Base-by-base conservation (phyloP, 2,888 invertebrate genomes). In the Agriopis marginaria region DNA sequence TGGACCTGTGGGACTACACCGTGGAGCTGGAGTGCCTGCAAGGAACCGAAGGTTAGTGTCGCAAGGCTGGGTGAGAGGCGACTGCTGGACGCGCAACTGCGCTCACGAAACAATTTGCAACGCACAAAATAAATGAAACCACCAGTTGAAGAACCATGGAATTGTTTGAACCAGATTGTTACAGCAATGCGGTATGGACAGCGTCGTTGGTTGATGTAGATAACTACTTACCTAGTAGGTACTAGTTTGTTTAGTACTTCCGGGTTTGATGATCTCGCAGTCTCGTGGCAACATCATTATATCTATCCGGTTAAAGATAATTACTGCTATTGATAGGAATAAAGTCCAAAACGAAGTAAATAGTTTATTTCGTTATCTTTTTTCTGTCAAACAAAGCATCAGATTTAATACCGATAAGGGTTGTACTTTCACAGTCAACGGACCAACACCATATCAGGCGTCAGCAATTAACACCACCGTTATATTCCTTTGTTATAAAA, bases 1-100 rank as follows among this genome's bases (percentile, higher is more conserved):
- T 97, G 88, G 97, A 97, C 87, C 96, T 96, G 82, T 97, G 97
- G 97, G 97, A 97, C 95, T 97, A 97, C 87, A 96, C 97, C 59
- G 97, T 97, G 80, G 97, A 97, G 87, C 91, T 97, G 90, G 97
- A 97, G 87, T 97, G 97, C 88, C 94, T 97, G 79, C 95, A 96
- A 87, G 97, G 96, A 81, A 96, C 96, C 75, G 96, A 97, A 97
- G 97, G 97, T 97, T 89, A 89, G 92, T 89, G 81, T 82, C 85
- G 88, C 88, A 91, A 92, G 88, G 82, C 82, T 85, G 78, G 80
- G 86, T 87, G 89, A 89, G 89, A 83, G 89, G 87, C 62, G 69
- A 23, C 64, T 12, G 53, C 49, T 64, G n/a, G 55, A 58, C 64
- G 66, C 64, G 63, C 71, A 71, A 70, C 56, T 69, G 71, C 74